Conservation (phyloP, 2,888 invertebrate genomes). For the Boloria selene region DNA sequence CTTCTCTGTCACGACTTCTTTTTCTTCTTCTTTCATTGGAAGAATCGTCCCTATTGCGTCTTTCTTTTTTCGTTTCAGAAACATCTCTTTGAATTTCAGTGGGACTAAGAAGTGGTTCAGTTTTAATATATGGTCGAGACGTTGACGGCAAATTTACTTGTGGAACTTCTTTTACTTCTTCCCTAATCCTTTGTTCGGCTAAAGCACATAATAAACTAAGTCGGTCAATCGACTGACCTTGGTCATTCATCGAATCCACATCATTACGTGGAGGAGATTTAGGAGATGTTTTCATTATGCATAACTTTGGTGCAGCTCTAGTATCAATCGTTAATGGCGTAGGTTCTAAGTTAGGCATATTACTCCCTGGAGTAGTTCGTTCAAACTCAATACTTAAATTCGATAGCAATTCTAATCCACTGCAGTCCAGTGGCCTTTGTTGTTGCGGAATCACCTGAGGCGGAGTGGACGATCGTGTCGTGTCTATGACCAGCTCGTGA, state of each 20-base stretch:
- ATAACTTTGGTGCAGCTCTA: constrained; percentile 63
- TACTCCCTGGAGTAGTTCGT: constrained; percentile 70
- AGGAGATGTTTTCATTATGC: constrained; percentile 74
- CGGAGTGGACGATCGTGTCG: constrained; percentile 60
- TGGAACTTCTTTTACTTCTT: constrained; percentile 84
- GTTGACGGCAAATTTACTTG: constrained; percentile 48
- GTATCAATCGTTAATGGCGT: constrained; percentile 68
- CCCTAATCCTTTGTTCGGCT: constrained; percentile 91
- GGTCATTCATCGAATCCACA: constrained; percentile 57
- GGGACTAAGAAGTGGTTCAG: constrained; percentile 65
- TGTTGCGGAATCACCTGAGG: constrained; percentile 44
- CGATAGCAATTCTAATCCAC: constrained; percentile 90
- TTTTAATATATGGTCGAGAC: constrained; percentile 67
- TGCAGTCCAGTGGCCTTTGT: constrained; percentile 83
- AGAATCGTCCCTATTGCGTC: constrained; percentile 69
- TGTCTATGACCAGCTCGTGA: constrained; percentile 76
- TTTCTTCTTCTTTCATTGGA: constrained; percentile 69
- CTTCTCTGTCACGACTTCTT: constrained; percentile 68
- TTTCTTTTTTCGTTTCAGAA: constrained; percentile 62
- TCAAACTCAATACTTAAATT: constrained; percentile 90
- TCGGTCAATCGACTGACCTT: constrained; percentile 81
- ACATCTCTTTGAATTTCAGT: constrained; percentile 53
- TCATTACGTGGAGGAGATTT: constrained; percentile 70
- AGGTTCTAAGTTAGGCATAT: constrained; percentile 63
- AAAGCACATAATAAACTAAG: constrained; percentile 90